Conservation (phyloP, 2,797 vertebrate species). For the Picus viridis region DNA sequence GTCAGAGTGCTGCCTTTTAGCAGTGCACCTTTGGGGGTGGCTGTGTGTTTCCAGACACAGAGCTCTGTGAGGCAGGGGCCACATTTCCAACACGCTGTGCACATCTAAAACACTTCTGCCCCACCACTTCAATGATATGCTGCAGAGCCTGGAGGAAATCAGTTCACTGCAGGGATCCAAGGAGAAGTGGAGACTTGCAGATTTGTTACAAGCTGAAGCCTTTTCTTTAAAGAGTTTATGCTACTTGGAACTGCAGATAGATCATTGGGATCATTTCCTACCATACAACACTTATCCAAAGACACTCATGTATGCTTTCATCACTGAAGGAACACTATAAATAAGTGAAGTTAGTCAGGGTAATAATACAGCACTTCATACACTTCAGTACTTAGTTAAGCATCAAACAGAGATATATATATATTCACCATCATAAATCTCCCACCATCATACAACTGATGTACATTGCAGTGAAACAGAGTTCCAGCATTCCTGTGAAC, state of each 20-base stretch:
- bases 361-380: neutral
- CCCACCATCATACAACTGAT: constrained; percentile 6
- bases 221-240: neutral
- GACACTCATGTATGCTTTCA: constrained; percentile 19
- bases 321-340: constrained; percentile 44
- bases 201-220: neutral
- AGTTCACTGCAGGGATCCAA: neutral
- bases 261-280: constrained; percentile 14
- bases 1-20: neutral
- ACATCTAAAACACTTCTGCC: neutral
- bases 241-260: neutral
- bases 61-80: neutral
- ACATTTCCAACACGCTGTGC: neutral
- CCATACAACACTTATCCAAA: constrained; percentile 59
- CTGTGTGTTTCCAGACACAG: neutral
- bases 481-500: constrained; percentile 60
- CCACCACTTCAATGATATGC: neutral
- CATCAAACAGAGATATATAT: neutral
- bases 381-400: neutral
- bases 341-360: constrained; percentile 48
- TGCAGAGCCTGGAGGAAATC: neutral
- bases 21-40: neutral
- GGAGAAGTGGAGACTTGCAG: neutral
- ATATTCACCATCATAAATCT: neutral
- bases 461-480: neutral